Base-by-base conservation (phyloP, 2,888 invertebrate species). In the Kuschelorhynchus macadamiae region DNA sequence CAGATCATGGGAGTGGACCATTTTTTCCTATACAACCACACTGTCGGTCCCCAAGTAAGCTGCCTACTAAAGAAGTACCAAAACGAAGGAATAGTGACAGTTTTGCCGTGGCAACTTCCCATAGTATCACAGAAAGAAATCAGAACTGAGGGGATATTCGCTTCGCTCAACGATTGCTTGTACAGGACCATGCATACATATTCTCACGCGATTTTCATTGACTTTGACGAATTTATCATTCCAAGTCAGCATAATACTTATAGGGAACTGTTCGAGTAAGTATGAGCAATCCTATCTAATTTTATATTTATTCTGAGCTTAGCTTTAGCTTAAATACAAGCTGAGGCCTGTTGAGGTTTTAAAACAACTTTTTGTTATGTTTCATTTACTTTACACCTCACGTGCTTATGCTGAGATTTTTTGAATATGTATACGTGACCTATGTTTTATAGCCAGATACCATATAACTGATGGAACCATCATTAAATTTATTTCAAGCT, bases 21-120 rank as follows among this genome's bases (percentile, higher is more conserved):
- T 82, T 95, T 96, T 82, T 94, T 93, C 57, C 91, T 96, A 84
- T 96, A 96, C 85, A 96, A 96, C 81, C 92, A 94, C 81, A 95
- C 96, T 0, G 86, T 95, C 44, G 94, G 95, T 12, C 84, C 87
- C 0, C 90, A 91, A 55, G 93, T 93, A 8, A 89, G 89, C 17
- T 96, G 96, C 80, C 86, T 94, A 16, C 61, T 79, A 36, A 67
- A 72, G 20, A 78, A 83, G 67, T 83, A 83, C 74, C 78, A 81
- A 16, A 75, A 77, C 8, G 74, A 86, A 73, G 92, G 92, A 1
- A 80, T 91, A 5, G 88, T 93, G 56, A 91, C 91, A 0, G 81
- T 94, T 71, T 84, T 93, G 74, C 91, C 92, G 1, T 94, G 94
- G 96, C 90, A 93, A 80, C 87, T 96, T 73, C 92, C 95, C 69